These are phyloP conservation scores for Hypsibius dujardini DNA, from an alignment of 1,140 invertebrate genomes.

Conservation along the genomic window DNA sequence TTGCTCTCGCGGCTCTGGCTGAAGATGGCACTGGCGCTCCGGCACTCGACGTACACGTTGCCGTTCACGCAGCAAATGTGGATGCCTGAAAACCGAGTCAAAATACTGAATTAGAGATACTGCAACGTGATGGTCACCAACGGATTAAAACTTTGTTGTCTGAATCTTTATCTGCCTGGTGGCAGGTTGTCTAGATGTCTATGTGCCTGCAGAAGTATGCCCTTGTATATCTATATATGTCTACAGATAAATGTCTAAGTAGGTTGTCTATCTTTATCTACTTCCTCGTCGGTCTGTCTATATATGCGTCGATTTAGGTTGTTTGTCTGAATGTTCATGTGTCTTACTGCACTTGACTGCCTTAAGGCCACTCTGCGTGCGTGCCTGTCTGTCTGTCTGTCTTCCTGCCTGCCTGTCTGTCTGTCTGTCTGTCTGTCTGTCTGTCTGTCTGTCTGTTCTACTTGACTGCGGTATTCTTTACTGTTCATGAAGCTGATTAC, in stretches of 20 bases:
- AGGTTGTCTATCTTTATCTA: no score
- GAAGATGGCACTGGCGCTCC: slow-evolving; percentile 85
- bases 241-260: no score
- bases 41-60: slow-evolving; percentile 52
- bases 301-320: no score
- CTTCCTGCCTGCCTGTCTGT: no score
- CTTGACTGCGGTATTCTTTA: slow-evolving; percentile 11
- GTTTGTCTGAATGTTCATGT: not conserved
- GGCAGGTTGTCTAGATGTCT: no score
- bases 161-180: no score
- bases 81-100: slow-evolving; percentile 23
- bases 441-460: not conserved
- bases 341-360: not conserved
- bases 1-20: slow-evolving; percentile 91
- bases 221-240: no score
- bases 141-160: slow-evolving; percentile 10
- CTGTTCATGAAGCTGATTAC: slow-evolving; percentile 17
- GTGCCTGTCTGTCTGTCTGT: no score
- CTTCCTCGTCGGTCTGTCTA: no score
- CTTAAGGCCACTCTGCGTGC: not conserved
- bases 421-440: not conserved
- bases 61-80: slow-evolving; percentile 28
- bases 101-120: no score
- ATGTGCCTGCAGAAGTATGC: no score
- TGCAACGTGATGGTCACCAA: not conserved